Evolutionary conservation across 2,797 vertebrate species (phyloP).

Genomic region (Malacoraja senta): DNA sequence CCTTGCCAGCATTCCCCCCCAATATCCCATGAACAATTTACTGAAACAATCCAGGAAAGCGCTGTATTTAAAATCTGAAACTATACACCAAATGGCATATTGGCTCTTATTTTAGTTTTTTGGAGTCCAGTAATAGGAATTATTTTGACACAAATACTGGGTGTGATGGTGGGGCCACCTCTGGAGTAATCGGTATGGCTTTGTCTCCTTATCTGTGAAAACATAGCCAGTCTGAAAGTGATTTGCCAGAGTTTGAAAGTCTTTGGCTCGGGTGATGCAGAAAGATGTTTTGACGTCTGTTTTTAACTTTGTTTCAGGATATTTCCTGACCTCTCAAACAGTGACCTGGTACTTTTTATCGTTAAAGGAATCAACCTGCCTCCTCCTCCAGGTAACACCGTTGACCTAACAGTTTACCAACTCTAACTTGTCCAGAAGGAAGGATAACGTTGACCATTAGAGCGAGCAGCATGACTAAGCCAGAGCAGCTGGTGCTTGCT

Average conservation of each 20-base stretch:
- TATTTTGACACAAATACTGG: too few species aligned
- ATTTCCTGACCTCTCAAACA: slow-evolving; percentile 63
- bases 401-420: background rate
- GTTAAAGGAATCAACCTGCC: slow-evolving; percentile 72
- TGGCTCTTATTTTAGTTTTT: too few species aligned
- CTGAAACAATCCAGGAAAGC: too few species aligned
- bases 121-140: too few species aligned
- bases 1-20: too few species aligned
- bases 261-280: background rate
- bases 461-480: background rate
- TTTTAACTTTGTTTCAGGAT: slow-evolving; percentile 51
- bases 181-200: too few species aligned
- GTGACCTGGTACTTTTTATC: slow-evolving; percentile 72
- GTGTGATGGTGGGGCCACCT: too few species aligned
- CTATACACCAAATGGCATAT: too few species aligned
- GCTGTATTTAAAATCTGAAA: too few species aligned
- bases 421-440: background rate
- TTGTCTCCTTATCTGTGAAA: too few species aligned
- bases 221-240: too few species aligned
- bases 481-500: background rate
- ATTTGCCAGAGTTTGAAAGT: background rate
- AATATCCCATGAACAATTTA: too few species aligned
- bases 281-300: background rate
- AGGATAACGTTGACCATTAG: background rate
- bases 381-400: slow-evolving; percentile 64